Evolutionary conservation across 2,113 vertebrate species (phyloP).

Genomic region (Machaerirhynchus nigripectus): DNA sequence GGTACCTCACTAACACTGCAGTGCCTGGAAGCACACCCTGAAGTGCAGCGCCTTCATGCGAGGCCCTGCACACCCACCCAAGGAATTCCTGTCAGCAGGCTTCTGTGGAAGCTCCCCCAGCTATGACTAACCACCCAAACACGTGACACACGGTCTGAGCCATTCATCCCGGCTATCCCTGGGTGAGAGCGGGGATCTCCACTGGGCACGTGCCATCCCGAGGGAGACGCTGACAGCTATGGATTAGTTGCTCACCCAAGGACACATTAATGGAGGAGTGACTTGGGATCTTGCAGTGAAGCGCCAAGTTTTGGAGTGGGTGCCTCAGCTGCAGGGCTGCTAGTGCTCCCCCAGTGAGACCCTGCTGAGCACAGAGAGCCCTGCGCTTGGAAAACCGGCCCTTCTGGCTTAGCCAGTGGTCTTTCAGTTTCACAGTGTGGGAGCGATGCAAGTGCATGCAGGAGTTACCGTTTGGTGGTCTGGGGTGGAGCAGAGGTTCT

Average conservation of each 20-base stretch:
- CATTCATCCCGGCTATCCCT: neutral
- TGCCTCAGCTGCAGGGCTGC: neutral
- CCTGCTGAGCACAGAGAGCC: neutral
- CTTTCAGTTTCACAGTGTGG: neutral
- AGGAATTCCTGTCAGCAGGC: neutral
- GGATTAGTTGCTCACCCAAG: neutral
- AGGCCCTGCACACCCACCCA: neutral
- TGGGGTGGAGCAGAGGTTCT: neutral
- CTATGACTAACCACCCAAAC: neutral
- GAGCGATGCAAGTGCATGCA: neutral
- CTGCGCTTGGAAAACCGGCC: neutral
- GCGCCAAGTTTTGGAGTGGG: neutral
- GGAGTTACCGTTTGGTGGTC: neutral
- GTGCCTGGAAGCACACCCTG: neutral
- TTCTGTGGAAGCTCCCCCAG: neutral
- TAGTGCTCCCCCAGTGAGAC: neutral
- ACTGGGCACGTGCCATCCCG: rapidly evolving
- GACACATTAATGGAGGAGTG: neutral
- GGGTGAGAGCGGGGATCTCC: neutral
- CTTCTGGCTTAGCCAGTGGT: neutral
- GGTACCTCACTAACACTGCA: neutral
- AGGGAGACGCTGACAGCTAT: neutral
- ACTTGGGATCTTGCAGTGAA: neutral
- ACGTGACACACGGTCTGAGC: neutral
- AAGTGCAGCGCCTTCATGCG: too few relatives aligned